phyloP scores from a whole-genome alignment of 2,888 invertebrate genomes.

The Dasysyrphus tricinctus region DNA sequence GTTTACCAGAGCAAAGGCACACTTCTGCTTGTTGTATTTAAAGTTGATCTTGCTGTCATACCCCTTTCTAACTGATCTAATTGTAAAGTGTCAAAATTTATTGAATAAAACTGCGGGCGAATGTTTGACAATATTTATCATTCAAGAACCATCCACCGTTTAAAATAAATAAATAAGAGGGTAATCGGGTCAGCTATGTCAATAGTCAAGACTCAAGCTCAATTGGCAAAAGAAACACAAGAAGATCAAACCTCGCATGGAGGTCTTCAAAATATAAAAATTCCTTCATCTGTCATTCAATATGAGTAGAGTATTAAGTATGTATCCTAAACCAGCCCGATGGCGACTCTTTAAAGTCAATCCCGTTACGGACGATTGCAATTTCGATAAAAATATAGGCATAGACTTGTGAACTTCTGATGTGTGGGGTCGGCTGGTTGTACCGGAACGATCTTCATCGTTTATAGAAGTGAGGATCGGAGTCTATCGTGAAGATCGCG shows the following conservation, averaged over 20 bases:
- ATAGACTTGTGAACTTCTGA: constrained; percentile 13
- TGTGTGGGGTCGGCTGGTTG: constrained; percentile 28
- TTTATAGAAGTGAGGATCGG: constrained; percentile 40
- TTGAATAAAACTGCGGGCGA: constrained; percentile 60
- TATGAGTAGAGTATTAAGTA: constrained; percentile 1
- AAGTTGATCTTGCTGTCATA: constrained; percentile 65
- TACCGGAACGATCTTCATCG: constrained; percentile 66
- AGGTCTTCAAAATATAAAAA: constrained; percentile 33
- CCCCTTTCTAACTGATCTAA: constrained; percentile 51
- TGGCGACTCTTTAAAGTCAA: constrained; percentile 49
- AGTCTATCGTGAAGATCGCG: constrained; percentile 47
- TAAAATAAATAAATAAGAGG: constrained; percentile 14
- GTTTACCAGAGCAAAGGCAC: constrained; percentile 22
- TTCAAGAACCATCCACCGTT: not conserved
- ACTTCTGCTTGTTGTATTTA: constrained; percentile 19
- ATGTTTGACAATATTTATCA: constrained; percentile 43
- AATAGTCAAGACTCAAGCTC: constrained; percentile 47
- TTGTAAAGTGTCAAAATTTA: constrained; percentile 60
- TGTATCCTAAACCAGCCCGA: constrained; percentile 31
- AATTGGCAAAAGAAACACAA: constrained; percentile 15
- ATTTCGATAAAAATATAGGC: constrained; percentile 53
- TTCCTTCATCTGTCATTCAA: constrained; percentile 46
- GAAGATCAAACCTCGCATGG: constrained; percentile 26
- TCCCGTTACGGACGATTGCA: constrained; percentile 66
- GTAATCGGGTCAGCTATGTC: constrained; percentile 39